Evolutionary conservation across 2,113 vertebrate genomes (phyloP).

Genomic region (Dromiciops gliroides): DNA sequence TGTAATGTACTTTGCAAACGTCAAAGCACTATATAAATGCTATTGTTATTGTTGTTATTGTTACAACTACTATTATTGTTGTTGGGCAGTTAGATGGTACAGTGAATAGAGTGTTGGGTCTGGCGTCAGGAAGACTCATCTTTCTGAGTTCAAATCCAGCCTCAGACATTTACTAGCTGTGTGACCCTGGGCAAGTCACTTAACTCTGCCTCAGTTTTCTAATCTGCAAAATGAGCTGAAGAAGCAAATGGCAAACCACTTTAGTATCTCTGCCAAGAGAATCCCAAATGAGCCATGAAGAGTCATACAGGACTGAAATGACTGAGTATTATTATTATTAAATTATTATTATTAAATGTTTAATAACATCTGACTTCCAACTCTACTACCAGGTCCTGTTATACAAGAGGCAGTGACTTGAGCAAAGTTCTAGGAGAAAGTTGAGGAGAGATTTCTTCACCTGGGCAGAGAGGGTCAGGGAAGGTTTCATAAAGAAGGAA

Average conservation of each 20-base stretch:
- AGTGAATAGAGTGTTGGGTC: background rate
- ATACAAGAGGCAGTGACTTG: background rate
- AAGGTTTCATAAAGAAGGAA: too few relatives aligned
- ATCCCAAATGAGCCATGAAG: background rate
- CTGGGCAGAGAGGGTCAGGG: too few relatives aligned
- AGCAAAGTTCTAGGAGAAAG: background rate
- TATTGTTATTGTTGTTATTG: background rate
- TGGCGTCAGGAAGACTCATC: background rate
- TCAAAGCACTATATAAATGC: background rate
- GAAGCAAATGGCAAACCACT: background rate
- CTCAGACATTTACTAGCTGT: background rate
- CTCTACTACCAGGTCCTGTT: background rate
- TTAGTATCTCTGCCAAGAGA: background rate
- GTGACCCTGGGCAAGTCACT: background rate
- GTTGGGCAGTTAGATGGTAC: background rate
- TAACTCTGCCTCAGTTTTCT: background rate
- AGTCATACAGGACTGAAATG: background rate
- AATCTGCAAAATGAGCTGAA: background rate
- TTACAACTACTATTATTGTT: background rate
- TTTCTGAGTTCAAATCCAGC: background rate
- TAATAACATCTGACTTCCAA: background rate
- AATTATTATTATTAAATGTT: background rate
- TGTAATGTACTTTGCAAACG: background rate
- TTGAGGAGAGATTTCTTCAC: too few relatives aligned
- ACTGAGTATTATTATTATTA: background rate